Base-by-base conservation (phyloP, 2,113 vertebrate genomes). In the Vireo altiloquus region DNA sequence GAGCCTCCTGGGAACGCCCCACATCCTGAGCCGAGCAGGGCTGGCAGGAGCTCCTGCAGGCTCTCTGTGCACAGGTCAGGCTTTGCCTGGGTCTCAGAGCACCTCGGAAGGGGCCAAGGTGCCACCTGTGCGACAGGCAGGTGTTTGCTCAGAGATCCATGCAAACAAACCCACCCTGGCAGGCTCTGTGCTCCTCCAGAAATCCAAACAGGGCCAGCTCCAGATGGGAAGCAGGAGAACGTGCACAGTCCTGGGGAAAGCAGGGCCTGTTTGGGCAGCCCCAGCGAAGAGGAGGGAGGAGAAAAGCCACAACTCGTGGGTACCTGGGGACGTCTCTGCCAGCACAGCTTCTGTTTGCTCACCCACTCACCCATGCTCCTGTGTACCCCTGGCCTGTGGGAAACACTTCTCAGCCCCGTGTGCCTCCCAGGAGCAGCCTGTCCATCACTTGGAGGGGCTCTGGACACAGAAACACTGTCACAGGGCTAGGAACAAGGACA, bases 311-410 rank as follows among this genome's bases (percentile, higher is more conserved):
- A 39, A 0, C 39, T 30, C 42, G 1, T 18, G 2, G 3, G 3
- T 22, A 44, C 5, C 2, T 0, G n/a, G 5, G 50, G 10, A 24
- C 3, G 1, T 2, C 37, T 70, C 60, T 91, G 50, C 53, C 71
- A 87, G 50, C 40, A 46, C 11, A 5, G 13, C 46, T 65, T 28
- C 72, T 83, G 66, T 12, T 47, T 42, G 40, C 20, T 70, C 57
- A 56, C 3, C 42, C 2, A 0, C 52, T 78, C 81, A 15, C 16
- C 77, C 59, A 21, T 0, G 0, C 15, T 46, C 18, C 57, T 37
- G 15, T 0, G 11, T 3, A 12, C 35, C 11, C n/a, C 81, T 75
- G 69, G 13, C 6, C 77, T 15, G 37, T 2, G 3, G 44, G 31
- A 50, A 84, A 30, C 75, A 10, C 4, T 24, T 50, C 56, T 27